These are phyloP conservation scores for Eriocheir sinensis DNA, from an alignment of 1,140 invertebrate genomes.

Conservation along the genomic window DNA sequence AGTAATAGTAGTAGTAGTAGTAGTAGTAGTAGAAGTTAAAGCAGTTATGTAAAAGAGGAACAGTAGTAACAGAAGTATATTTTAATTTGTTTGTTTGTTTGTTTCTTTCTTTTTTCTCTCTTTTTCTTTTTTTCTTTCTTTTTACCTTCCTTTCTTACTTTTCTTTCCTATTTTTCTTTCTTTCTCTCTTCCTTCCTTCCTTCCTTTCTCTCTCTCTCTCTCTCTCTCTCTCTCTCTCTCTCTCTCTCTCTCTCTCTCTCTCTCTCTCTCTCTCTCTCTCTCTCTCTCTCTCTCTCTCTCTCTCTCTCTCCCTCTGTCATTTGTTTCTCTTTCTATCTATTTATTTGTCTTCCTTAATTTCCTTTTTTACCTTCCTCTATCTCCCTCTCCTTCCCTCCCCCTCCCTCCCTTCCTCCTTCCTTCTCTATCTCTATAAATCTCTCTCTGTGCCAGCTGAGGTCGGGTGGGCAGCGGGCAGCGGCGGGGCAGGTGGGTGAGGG, in stretches of 20 bases:
- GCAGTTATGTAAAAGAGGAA: background rate
- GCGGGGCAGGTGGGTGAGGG: background rate
- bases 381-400: too few species aligned
- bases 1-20: background rate
- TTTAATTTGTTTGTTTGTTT: background rate
- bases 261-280: too few species aligned
- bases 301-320: too few species aligned
- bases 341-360: too few species aligned
- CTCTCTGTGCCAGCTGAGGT: too few species aligned
- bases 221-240: conserved; percentile 14
- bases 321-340: too few species aligned
- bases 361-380: too few species aligned
- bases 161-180: background rate
- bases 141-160: background rate
- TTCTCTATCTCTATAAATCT: too few species aligned
- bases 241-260: conserved; percentile 17
- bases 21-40: background rate
- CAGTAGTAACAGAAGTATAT: background rate
- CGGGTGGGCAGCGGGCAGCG: too few species aligned
- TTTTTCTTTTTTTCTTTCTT: background rate
- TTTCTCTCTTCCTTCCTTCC: conserved; percentile 23
- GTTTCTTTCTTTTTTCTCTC: background rate
- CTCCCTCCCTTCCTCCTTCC: too few species aligned
- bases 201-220: conserved; percentile 18
- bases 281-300: too few species aligned